Evolutionary conservation across 2,113 vertebrate species (phyloP), one percentile per base, ranked within the genome.

Genomic region (Protobothrops flavoviridis): DNA sequence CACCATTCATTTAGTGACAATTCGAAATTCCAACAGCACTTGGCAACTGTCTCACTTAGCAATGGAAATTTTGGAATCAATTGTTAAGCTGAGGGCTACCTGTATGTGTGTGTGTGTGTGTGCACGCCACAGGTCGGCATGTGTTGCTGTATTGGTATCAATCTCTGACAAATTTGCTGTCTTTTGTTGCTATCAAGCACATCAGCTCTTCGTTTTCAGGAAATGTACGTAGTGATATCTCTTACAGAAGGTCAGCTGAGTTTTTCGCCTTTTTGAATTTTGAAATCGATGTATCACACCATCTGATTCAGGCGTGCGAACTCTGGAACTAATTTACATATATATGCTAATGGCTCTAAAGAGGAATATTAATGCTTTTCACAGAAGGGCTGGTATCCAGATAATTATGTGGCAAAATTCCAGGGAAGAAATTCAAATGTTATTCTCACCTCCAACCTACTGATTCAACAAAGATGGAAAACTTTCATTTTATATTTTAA

Each of bases 391-490:
- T 85, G 89, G 43, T 89, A 94, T 94, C 94, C 94, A 92, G 33
- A 61, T 94, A 50, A 48, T 21, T 92, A 69, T 48, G 94, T 93
- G 90, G 91, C 92, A 95, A 50, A 92, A 69, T 92, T 86, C 57
- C 87, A 91, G 90, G 90, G 61, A 91, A 95, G 91, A 95, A 50
- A 50, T 53, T 94, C 93, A 91, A 57, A 90, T 43, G 1, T 39
- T 74, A 95, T 96, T 92, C 92, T 56, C 89, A 92, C 90, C 95
- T 95, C 59, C 59, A 95, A 88, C n/a, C 91, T 94, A 93, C 91
- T 94, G 89, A 93, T 93, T 88, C 91, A 91, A 94, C 95, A 95
- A 61, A 94, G 33, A 0, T 86, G 87, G 24, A 1, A 81, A 95
- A 0, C 21, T 88, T 69, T 69, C 5, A 6, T 69, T 69, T 12